Evolutionary conservation across 2,113 vertebrate genomes (phyloP).

Genomic region (Passer montanus): DNA sequence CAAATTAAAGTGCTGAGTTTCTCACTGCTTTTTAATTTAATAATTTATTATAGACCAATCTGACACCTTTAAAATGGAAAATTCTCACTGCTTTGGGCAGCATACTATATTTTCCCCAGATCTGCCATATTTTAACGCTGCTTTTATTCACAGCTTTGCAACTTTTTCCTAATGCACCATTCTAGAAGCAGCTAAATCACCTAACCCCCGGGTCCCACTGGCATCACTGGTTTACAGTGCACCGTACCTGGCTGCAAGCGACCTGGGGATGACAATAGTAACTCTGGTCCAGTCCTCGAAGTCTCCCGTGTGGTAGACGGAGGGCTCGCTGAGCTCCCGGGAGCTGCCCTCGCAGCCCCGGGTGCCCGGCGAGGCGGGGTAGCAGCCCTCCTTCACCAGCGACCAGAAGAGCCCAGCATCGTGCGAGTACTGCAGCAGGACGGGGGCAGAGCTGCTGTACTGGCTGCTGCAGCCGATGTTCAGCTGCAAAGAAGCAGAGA

Average conservation of each 20-base stretch:
- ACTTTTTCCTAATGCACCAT: neutral
- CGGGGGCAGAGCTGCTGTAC: constrained; percentile 85
- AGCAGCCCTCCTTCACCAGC: constrained; percentile 92
- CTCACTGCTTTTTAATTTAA: neutral
- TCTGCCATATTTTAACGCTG: neutral
- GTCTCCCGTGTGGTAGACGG: constrained; percentile 87
- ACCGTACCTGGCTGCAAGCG: constrained; percentile 88
- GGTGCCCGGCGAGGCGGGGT: constrained; percentile 83
- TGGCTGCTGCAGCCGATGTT: constrained; percentile 91
- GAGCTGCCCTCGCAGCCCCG: constrained; percentile 90
- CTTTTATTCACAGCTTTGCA: neutral
- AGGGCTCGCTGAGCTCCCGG: constrained; percentile 88
- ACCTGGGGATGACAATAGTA: constrained; percentile 88
- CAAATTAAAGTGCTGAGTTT: neutral
- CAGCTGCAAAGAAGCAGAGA: constrained; percentile 73
- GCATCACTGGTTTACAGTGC: neutral
- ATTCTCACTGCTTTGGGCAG: neutral
- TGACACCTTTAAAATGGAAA: neutral
- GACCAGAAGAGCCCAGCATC: constrained; percentile 94
- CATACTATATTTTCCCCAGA: neutral
- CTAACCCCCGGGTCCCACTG: neutral
- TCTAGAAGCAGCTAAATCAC: neutral
- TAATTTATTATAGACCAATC: neutral
- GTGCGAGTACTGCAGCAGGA: constrained; percentile 94
- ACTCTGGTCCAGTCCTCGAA: constrained; percentile 96